Conservation (phyloP, 2,797 vertebrate species). For the Eidolon dupreanum region DNA sequence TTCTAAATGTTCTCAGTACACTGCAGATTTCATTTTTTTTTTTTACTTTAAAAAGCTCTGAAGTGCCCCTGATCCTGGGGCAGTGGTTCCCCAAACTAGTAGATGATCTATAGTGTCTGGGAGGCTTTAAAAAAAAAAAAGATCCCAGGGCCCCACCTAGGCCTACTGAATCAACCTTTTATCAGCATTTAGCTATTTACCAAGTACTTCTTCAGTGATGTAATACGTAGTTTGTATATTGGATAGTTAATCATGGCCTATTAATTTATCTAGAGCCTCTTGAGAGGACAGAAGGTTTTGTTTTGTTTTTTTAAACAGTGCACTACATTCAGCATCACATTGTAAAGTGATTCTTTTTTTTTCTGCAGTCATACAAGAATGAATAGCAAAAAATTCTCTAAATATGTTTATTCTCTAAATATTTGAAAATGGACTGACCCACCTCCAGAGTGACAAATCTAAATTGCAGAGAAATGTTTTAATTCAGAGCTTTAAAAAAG, state of each 20-base stretch:
- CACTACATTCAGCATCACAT: not conserved
- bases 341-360: constrained; percentile 42
- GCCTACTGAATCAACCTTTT: not conserved
- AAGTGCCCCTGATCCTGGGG: not conserved
- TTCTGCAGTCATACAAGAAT: not conserved
- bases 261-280: constrained; percentile 44
- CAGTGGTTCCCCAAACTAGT: not conserved
- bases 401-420: constrained; percentile 37
- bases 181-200: constrained; percentile 44
- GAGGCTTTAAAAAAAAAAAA: not conserved
- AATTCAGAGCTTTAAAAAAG: constrained; percentile 22
- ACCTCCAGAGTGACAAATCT: constrained; percentile 18
- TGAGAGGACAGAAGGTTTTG: not conserved
- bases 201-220: constrained; percentile 41
- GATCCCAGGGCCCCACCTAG: not conserved
- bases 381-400: constrained; percentile 27
- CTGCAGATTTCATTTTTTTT: not conserved
- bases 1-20: not conserved
- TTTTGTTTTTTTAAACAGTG: not conserved
- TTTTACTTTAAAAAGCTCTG: not conserved
- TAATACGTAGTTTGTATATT: constrained; percentile 43
- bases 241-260: constrained; percentile 29
- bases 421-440: constrained; percentile 18
- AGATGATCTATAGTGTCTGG: not conserved
- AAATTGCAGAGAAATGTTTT: constrained; percentile 52